Evolutionary conservation across 2,888 invertebrate genomes (phyloP), one percentile per base, ranked within the genome.

Genomic region (Dendrolimus houi): DNA sequence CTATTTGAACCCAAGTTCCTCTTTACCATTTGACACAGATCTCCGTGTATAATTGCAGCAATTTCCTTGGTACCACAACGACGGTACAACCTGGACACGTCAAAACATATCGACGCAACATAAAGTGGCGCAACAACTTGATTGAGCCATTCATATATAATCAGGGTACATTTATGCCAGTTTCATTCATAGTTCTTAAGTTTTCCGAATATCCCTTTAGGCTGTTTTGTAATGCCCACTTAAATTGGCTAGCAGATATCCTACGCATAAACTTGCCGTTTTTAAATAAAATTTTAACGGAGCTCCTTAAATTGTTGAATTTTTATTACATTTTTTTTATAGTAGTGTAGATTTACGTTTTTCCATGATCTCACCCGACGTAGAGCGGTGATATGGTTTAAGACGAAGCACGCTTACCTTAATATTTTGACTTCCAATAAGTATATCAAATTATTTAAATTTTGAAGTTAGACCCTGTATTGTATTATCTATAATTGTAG

Each of bases 141-240:
- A 87, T 88, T 85, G 83, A 87, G 83, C 81, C 80, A 80, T 88
- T 82, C 81, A 78, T 69, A 75, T 75, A 72, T 80, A 83, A 85
- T 83, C 82, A 80, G 75, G 64, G 68, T 70, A 68, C 67, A 69
- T 75, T 80, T 79, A 80, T 78, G 82, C 80, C 81, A 81, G 72
- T 70, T 75, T 70, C 70, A 72, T 72, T 81, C 72, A 72, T 63
- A 67, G 70, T 68, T 71, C 67, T 65, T 70, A 60, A 60, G 60
- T 62, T 60, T 62, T 60, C 67, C 66, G 65, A 68, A 59, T 69
- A 71, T 76, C 77, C 79, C 83, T 79, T 69, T 53, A 68, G 82
- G 83, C 75, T 64, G 58, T 59, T 63, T 56, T 9, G 55, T 9
- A 17, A 55, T 55, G 47, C 12, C 17, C 10, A 7, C 52, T 52